Conservation (phyloP, 2,888 invertebrate genomes). For the Morpho achilles region DNA sequence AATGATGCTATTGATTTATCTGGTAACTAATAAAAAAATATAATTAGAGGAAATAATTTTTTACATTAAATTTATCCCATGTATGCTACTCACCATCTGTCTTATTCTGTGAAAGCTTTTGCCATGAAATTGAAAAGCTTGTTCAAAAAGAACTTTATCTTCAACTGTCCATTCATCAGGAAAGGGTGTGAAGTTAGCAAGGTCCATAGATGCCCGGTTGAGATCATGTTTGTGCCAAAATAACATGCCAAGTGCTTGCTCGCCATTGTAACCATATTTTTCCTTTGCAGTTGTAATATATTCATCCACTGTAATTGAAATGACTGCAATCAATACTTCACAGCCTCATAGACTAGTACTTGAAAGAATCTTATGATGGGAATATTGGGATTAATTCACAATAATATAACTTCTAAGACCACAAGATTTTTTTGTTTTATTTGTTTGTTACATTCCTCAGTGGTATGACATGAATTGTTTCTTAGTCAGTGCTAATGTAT, state of each 20-base stretch:
- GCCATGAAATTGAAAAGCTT: slow-evolving; percentile 98
- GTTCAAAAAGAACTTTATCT: slow-evolving; percentile 98
- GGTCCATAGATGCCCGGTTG: slow-evolving; percentile 93
- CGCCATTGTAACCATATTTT: slow-evolving; percentile 98
- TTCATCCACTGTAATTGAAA: slow-evolving; percentile 89
- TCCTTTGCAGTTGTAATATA: slow-evolving; percentile 96
- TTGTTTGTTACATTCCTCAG: too few relatives aligned
- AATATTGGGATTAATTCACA: too few relatives aligned
- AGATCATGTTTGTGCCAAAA: slow-evolving; percentile 99
- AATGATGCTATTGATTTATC: slow-evolving; percentile 97
- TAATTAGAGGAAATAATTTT: slow-evolving; percentile 15
- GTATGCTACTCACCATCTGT: slow-evolving; percentile 89
- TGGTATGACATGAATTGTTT: too few relatives aligned
- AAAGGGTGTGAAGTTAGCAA: slow-evolving; percentile 98
- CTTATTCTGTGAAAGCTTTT: slow-evolving; percentile 98
- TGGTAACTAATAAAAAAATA: slow-evolving; percentile 83
- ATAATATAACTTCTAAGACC: too few relatives aligned
- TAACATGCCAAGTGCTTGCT: slow-evolving; percentile 98
- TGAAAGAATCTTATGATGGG: too few relatives aligned
- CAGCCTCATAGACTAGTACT: background rate
- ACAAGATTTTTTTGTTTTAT: too few relatives aligned
- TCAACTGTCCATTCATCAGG: slow-evolving; percentile 99
- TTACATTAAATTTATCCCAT: background rate
- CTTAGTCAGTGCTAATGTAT: too few relatives aligned
- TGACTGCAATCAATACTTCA: background rate